These are phyloP conservation scores for Craterocephalus amniculus DNA, from an alignment of 2,797 vertebrate species.

Conservation along the genomic window DNA sequence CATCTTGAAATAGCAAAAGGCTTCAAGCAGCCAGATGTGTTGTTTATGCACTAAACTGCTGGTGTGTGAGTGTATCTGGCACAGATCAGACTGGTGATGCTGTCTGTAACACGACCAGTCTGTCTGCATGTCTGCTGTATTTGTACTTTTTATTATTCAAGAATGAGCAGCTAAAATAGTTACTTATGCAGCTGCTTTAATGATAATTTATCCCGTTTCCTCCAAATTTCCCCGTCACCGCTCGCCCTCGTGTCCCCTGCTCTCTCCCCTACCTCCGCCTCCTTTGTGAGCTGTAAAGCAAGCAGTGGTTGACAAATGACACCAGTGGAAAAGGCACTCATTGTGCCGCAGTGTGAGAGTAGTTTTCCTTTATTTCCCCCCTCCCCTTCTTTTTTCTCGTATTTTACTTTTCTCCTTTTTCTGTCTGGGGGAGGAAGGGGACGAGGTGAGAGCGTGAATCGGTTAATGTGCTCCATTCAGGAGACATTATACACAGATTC, in stretches of 20 bases:
- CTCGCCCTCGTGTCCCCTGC: conserved; percentile 15
- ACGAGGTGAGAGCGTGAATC: conserved; percentile 75
- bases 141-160: no score
- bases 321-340: conserved; percentile 79
- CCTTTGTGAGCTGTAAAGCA: conserved; percentile 77
- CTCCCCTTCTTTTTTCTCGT: conserved; percentile 27
- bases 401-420: conserved; percentile 65
- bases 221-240: conserved; percentile 2
- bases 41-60: no score
- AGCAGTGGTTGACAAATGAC: conserved; percentile 83
- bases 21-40: no score
- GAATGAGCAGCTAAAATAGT: no score
- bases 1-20: no score
- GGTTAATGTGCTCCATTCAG: conserved; percentile 82
- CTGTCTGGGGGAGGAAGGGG: conserved; percentile 24
- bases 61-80: no score
- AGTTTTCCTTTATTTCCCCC: conserved; percentile 24
- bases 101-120: no score
- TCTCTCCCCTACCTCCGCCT: conserved; percentile 42
- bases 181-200: conserved; percentile 35
- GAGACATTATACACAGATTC: conserved; percentile 80
- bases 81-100: no score
- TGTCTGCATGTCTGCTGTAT: no score
- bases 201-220: conserved; percentile 35
- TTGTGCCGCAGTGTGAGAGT: conserved; percentile 75